Conservation (phyloP, 2,888 invertebrate species). For the Dorcus hopei region DNA sequence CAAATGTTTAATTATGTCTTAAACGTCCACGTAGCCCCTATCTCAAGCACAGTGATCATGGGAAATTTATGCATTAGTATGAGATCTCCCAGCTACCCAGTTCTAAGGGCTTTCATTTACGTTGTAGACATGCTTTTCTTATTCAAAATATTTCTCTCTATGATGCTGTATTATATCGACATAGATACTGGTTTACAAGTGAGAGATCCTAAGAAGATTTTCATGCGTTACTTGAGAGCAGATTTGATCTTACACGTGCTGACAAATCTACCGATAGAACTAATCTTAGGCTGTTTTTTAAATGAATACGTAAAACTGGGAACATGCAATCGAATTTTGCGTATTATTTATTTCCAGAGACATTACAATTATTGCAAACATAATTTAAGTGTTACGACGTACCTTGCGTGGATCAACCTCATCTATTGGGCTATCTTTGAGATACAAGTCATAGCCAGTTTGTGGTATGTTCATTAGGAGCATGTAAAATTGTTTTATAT, state of each 20-base stretch:
- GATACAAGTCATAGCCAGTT: slow-evolving; percentile 10
- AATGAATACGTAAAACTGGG: slow-evolving; percentile 1
- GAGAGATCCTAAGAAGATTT: slow-evolving; percentile 1
- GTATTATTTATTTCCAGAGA: slow-evolving; percentile 7
- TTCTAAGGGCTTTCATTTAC: neutral
- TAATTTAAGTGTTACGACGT: slow-evolving; percentile 10
- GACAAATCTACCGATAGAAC: slow-evolving; percentile 11
- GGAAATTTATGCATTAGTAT: slow-evolving; percentile 7
- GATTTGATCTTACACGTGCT: slow-evolving; percentile 9
- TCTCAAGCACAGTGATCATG: slow-evolving; percentile 6
- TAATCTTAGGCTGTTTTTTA: neutral
- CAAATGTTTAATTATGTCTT: slow-evolving; percentile 12
- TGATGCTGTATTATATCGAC: slow-evolving; percentile 10
- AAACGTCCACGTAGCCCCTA: slow-evolving; percentile 11
- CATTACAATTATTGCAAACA: slow-evolving; percentile 13
- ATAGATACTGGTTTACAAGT: slow-evolving; percentile 8
- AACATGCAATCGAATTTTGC: slow-evolving; percentile 9
- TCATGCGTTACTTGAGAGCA: slow-evolving; percentile 6
- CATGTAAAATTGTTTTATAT: neutral
- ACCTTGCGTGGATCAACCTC: slow-evolving; percentile 9
- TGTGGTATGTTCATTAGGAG: slow-evolving; percentile 4
- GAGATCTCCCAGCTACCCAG: neutral
- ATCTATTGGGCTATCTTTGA: slow-evolving; percentile 11
- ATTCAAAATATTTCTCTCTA: slow-evolving; percentile 10
- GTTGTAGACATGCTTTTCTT: slow-evolving; percentile 4